Evolutionary conservation across 1,140 invertebrate genomes (phyloP).

Genomic region (Aethina tumida): DNA sequence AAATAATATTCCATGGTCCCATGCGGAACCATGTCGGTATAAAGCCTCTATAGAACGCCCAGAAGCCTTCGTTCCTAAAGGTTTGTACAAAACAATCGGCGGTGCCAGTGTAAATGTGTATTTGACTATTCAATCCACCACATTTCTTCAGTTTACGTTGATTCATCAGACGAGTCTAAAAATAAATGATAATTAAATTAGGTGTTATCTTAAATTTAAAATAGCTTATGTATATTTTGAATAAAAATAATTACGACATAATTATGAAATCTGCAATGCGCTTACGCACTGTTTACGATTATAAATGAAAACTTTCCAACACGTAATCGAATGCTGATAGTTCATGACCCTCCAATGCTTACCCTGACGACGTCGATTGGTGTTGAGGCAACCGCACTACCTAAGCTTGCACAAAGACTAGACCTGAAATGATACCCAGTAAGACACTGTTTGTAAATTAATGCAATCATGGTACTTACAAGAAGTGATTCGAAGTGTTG

Average conservation of each 20-base stretch:
- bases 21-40: slow-evolving; percentile 72
- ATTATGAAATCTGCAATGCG: too few relatives aligned
- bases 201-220: too few relatives aligned
- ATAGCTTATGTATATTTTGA: too few relatives aligned
- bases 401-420: slow-evolving; percentile 84
- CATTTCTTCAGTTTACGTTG: slow-evolving; percentile 55
- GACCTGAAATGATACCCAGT: slow-evolving; percentile 47
- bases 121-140: slow-evolving; percentile 33
- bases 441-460: slow-evolving; percentile 4
- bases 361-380: slow-evolving; percentile 93
- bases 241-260: too few relatives aligned
- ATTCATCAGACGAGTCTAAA: slow-evolving; percentile 89
- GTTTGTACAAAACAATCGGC: slow-evolving; percentile 84
- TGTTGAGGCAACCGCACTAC: slow-evolving; percentile 86
- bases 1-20: slow-evolving; percentile 91
- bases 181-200: slow-evolving; percentile 24
- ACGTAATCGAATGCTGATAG: neutral
- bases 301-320: neutral
- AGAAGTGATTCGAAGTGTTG: slow-evolving; percentile 75
- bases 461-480: slow-evolving; percentile 55
- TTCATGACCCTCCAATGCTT: slow-evolving; percentile 36
- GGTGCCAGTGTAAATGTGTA: slow-evolving; percentile 71
- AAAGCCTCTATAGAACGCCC: slow-evolving; percentile 77
- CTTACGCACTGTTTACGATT: too few relatives aligned
- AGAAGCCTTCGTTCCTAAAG: slow-evolving; percentile 65